Conservation (phyloP, 2,888 invertebrate species). For the Plagodis dolabraria region DNA sequence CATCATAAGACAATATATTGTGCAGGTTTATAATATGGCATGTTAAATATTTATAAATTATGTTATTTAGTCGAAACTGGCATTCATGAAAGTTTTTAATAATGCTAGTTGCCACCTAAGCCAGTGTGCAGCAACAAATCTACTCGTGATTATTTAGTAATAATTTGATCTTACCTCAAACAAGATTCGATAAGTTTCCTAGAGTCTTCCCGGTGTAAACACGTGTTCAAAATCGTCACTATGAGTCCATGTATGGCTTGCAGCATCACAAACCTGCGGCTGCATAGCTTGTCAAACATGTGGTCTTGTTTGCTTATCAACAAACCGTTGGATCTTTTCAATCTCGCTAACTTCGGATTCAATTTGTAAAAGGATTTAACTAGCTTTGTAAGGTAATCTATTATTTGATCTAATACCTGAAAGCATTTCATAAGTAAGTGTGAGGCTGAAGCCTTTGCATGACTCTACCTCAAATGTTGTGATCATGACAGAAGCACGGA, state of each 20-base stretch:
- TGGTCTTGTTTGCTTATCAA: conserved; percentile 77
- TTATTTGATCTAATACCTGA: conserved; percentile 85
- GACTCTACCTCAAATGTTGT: no score
- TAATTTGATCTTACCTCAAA: conserved; percentile 71
- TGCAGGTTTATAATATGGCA: no score
- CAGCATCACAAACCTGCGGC: conserved; percentile 81
- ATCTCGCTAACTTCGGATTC: conserved; percentile 76
- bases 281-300: conserved; percentile 81
- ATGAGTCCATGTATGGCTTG: conserved; percentile 84
- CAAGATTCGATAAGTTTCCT: conserved; percentile 84
- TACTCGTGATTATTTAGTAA: no score
- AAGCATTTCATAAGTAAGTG: conserved; percentile 40
- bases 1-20: no score
- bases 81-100: no score
- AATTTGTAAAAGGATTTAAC: conserved; percentile 81
- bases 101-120: no score
- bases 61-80: no score
- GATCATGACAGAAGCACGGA: no score
- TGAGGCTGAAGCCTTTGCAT: no score
- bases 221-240: conserved; percentile 77
- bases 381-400: conserved; percentile 79
- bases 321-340: conserved; percentile 72
- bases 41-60: no score
- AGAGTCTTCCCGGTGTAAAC: conserved; percentile 84
- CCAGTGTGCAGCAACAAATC: no score